Evolutionary conservation across 2,888 invertebrate genomes (phyloP).

Genomic region (Pyralis farinalis): DNA sequence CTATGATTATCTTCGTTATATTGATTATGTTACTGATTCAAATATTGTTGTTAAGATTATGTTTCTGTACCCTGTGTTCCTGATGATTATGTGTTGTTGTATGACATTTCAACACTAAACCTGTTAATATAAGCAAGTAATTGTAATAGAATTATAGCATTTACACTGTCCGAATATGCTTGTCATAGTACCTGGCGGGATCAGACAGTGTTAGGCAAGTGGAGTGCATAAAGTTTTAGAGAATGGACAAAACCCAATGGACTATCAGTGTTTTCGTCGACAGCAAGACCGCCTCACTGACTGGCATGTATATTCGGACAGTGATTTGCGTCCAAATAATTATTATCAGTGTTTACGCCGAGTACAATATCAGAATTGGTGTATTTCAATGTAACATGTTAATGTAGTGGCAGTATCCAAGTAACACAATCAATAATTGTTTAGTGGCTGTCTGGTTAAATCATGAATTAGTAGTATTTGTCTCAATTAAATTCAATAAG

Average conservation of each 20-base stretch:
- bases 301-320: not conserved
- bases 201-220: too few species aligned
- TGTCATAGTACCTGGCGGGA: too few species aligned
- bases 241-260: too few species aligned
- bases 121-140: slow-evolving; percentile 22
- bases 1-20: slow-evolving; percentile 36
- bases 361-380: slow-evolving; percentile 45
- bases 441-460: slow-evolving; percentile 44
- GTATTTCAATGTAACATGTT: slow-evolving; percentile 35
- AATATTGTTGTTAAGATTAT: slow-evolving; percentile 44
- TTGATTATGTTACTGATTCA: slow-evolving; percentile 39
- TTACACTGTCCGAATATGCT: not conserved
- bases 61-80: slow-evolving; percentile 36
- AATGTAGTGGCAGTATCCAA: slow-evolving; percentile 44
- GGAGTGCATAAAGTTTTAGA: too few species aligned
- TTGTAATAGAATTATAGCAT: slow-evolving; percentile 11
- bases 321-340: slow-evolving; percentile 2
- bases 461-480: slow-evolving; percentile 38
- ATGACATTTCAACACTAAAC: slow-evolving; percentile 27
- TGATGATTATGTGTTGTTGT: slow-evolving; percentile 30
- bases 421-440: slow-evolving; percentile 34
- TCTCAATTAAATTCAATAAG: slow-evolving; percentile 64
- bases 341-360: slow-evolving; percentile 29
- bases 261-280: too few species aligned
- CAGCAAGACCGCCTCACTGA: too few species aligned